Conservation (phyloP, 35 echinoderm and acorn worm species). For the Lytechinus pictus region DNA sequence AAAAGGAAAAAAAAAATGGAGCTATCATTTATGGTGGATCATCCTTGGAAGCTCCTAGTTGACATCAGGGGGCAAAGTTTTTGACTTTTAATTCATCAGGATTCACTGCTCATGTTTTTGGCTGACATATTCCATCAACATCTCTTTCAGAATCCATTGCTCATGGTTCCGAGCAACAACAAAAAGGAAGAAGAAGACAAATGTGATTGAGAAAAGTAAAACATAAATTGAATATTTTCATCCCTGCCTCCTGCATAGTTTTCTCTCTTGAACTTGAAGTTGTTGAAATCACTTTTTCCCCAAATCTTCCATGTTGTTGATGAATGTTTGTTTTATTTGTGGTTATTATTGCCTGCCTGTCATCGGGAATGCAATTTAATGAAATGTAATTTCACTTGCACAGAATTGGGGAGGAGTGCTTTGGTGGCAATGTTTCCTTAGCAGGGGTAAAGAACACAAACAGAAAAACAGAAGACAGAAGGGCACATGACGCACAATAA, state of each 20-base stretch:
- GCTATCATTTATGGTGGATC: neutral
- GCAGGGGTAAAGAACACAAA: neutral
- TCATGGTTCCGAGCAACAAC: neutral
- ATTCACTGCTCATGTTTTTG: neutral
- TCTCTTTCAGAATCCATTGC: neutral
- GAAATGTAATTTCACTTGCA: neutral
- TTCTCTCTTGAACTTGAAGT: neutral
- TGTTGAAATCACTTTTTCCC: neutral
- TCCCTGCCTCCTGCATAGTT: neutral
- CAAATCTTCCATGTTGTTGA: neutral
- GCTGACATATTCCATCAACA: neutral
- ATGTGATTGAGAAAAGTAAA: neutral
- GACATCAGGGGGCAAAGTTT: neutral
- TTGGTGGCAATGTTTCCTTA: neutral
- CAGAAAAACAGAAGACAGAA: neutral
- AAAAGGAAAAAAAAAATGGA: neutral
- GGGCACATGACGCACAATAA: neutral
- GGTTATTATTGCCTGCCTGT: neutral
- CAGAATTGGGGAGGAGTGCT: neutral
- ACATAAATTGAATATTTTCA: neutral
- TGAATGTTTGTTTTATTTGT: neutral
- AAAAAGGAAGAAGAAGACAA: neutral
- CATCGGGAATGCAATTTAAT: neutral
- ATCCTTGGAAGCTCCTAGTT: neutral
- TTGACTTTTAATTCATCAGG: constrained; percentile 19